Evolutionary conservation across 2,113 vertebrate species (phyloP).

Genomic region (Chionodraco myersi): DNA sequence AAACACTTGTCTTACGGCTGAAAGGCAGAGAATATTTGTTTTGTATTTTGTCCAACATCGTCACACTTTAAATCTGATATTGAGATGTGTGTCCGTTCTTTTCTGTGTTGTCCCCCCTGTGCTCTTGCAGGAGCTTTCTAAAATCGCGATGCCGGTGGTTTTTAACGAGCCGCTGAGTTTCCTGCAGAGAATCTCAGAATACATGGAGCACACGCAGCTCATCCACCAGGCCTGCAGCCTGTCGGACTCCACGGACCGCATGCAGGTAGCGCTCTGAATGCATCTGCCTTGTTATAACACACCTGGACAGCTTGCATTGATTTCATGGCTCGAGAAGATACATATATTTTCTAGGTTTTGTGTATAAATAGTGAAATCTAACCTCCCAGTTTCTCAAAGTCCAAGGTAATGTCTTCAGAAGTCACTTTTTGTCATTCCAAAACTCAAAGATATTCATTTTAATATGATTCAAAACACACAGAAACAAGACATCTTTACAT

Average conservation of each 20-base stretch:
- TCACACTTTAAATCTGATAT: background rate
- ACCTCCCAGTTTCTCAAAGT: background rate
- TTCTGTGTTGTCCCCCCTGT: background rate
- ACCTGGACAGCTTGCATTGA: background rate
- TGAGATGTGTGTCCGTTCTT: background rate
- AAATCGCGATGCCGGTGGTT: constrained; percentile 97
- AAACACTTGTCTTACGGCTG: background rate
- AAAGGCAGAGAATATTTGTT: background rate
- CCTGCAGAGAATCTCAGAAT: constrained; percentile 95
- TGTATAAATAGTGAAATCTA: background rate
- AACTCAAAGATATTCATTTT: background rate
- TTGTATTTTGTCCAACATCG: background rate
- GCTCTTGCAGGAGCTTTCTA: constrained; percentile 90
- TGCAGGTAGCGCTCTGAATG: constrained; percentile 86
- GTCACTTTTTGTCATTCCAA: background rate
- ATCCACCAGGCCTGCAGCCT: constrained; percentile 89
- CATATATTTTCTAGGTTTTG: background rate
- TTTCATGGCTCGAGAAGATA: background rate
- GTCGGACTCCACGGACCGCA: constrained; percentile 90
- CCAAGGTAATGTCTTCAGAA: too few relatives aligned
- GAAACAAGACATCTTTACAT: too few relatives aligned
- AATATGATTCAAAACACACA: too few relatives aligned
- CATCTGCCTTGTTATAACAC: background rate
- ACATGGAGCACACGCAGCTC: constrained; percentile 97
- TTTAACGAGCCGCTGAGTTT: constrained; percentile 98